Evolutionary conservation across 1,140 invertebrate genomes (phyloP).

Genomic region (Eciton burchellii): DNA sequence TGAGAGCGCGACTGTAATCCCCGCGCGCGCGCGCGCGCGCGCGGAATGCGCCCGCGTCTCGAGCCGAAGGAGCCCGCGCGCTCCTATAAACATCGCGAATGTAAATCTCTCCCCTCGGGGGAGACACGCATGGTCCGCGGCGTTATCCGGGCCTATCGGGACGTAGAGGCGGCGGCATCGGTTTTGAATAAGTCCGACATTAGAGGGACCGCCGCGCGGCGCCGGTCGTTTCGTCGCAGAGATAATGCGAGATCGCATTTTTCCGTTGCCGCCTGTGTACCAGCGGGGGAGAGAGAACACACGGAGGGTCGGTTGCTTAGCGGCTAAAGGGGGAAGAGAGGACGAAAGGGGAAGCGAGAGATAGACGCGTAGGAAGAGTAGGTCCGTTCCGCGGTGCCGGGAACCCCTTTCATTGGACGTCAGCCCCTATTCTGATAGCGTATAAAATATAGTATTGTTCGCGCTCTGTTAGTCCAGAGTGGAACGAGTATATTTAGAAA

Average conservation of each 20-base stretch:
- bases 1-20: conserved; percentile 67
- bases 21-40: background rate
- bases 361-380: conserved; percentile 34
- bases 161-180: conserved; percentile 17
- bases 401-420: conserved; percentile 77
- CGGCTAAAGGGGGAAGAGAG: background rate
- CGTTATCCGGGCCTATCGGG: conserved; percentile 58
- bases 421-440: conserved; percentile 77
- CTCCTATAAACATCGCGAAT: no score
- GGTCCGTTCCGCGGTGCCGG: conserved; percentile 60
- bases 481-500: conserved; percentile 82
- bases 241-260: conserved; percentile 71
- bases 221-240: conserved; percentile 39
- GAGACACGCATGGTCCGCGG: background rate
- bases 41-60: background rate
- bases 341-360: conserved; percentile 35
- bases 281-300: conserved; percentile 32
- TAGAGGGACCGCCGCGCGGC: conserved; percentile 42
- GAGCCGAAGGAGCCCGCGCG: conserved; percentile 33
- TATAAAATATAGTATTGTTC: conserved; percentile 83
- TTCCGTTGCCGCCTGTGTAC: conserved; percentile 54
- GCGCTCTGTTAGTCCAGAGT: conserved; percentile 80
- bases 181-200: conserved; percentile 66
- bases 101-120: conserved; percentile 59
- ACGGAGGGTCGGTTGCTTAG: conserved; percentile 22